Base-by-base conservation (phyloP, 2,888 invertebrate species). In the Odontomyia ornata region DNA sequence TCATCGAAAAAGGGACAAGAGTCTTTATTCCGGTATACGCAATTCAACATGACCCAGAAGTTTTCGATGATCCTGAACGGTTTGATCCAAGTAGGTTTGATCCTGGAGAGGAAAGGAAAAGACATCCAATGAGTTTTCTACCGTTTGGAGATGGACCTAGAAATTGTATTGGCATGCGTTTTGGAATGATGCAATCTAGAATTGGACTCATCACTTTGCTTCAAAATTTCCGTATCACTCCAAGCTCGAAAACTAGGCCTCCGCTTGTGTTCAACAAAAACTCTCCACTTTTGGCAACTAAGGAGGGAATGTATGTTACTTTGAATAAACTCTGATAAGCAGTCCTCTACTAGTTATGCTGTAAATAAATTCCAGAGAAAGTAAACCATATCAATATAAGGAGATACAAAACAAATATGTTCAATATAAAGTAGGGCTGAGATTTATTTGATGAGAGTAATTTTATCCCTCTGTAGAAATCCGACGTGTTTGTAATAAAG, bases 61-160 rank as follows among this genome's bases (percentile, higher is more conserved):
- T 86, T 76, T 88, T 85, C 80, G 83, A 86, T 1, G 82, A 88
- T 60, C 88, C 88, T 0, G 77, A 83, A 1, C 82, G 83, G 77
- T 89, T 87, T 77, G 84, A 86, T 43, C 88, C 88, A 0, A 87
- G 88, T 69, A 82, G 88, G 52, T 88, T 88, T 75, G 82, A 80
- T 21, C 43, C 83, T 0, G 83, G 82, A n/a, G 83, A 83, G 28
- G 80, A 81, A 3, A 79, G 80, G 23, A 78, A 81, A 11, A 81
- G 84, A 1, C 83, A 84, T 80, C 81, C 85, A 0, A 82, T 82
- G 52, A 75, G 82, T 36, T 87, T 85, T 75, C 80, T 88, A 1
- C 85, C 86, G 7, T 88, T 87, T 36, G 85, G 84, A 1, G 84
- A 83, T 76, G 85, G 84, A 0, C 85, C 85, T 0, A 79, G 84